Evolutionary conservation across 2,113 vertebrate genomes (phyloP), one percentile per base, ranked within the genome.

Genomic region (Callipepla californica): DNA sequence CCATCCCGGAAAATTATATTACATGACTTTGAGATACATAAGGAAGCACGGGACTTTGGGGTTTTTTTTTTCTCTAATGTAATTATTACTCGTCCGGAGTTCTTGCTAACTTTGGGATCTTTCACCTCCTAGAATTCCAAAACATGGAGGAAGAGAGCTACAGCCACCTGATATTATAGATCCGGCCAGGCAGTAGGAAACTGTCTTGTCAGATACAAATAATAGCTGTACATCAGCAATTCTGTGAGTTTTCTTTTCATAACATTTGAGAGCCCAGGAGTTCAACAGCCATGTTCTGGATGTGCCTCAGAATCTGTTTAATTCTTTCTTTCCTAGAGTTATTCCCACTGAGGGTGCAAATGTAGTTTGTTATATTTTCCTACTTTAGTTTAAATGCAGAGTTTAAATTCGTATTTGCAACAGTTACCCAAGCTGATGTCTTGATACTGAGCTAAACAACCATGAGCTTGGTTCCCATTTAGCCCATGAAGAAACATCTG

Each of bases 1-100:
- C 92, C 92, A 95, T 89, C 79, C 92, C 87, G 90, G 93, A 97
- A 97, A 95, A 97, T 95, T 97, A 92, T 95, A 93, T 93, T 96
- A 91, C 89, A 96, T 95, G 92, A 96, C 95, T 93, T 94, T 94
- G 90, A 94, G 90, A 96, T 95, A 96, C 94, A 93, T 90, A 95
- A 95, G 90, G 95, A 94, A 96, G 89, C 91, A 90, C 80, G 74
- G 81, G 94, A 94, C 85, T 95, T 95, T 15, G 80, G 80, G 92
- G 93, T 88, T 85, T 85, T 62, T 89, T 95, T 73, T 72, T 91
- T 85, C 83, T 59, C 73, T 90, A 92, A 92, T 89, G 92, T 51
- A 95, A 95, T 96, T 96, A 96, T 93, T 95, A 93, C 93, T 94
- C 94, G 91, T 92, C 81, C 94, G 92, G 80, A 92, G 85, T 75